Conservation (phyloP, 1,140 invertebrate genomes). For the Aleiodes sp. region DNA sequence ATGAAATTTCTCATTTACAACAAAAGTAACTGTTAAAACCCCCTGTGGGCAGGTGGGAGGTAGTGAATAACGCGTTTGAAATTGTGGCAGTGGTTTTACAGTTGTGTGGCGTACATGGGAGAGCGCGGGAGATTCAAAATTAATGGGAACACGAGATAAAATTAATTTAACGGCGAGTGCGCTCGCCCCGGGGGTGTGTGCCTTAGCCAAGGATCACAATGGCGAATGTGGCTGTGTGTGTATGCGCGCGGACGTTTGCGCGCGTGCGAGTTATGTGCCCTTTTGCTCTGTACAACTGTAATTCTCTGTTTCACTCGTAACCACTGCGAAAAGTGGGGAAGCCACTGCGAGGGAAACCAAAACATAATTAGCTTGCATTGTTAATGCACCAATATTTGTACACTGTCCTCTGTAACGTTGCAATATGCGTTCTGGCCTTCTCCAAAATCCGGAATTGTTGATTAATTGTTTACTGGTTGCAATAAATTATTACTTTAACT, state of each 20-base stretch:
- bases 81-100: not conserved
- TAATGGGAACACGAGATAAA: slow-evolving; percentile 64
- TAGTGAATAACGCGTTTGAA: no score
- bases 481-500: not conserved
- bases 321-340: slow-evolving; percentile 28
- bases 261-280: slow-evolving; percentile 53
- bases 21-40: not conserved
- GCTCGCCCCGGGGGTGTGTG: slow-evolving; percentile 59
- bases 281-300: slow-evolving; percentile 38
- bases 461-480: not conserved
- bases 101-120: not conserved
- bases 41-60: not conserved
- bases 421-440: not conserved
- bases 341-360: slow-evolving; percentile 51
- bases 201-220: slow-evolving; percentile 64
- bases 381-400: slow-evolving; percentile 67
- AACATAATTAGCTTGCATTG: slow-evolving; percentile 68
- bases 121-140: slow-evolving; percentile 52
- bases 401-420: slow-evolving; percentile 49
- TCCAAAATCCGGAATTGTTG: slow-evolving; percentile 1
- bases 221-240: slow-evolving; percentile 52
- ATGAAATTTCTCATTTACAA: slow-evolving; percentile 13
- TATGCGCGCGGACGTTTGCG: slow-evolving; percentile 28
- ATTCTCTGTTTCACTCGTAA: slow-evolving; percentile 32
- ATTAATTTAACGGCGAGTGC: slow-evolving; percentile 64